Evolutionary conservation across 2,113 vertebrate genomes (phyloP).

Genomic region (Marmota flaviventris): DNA sequence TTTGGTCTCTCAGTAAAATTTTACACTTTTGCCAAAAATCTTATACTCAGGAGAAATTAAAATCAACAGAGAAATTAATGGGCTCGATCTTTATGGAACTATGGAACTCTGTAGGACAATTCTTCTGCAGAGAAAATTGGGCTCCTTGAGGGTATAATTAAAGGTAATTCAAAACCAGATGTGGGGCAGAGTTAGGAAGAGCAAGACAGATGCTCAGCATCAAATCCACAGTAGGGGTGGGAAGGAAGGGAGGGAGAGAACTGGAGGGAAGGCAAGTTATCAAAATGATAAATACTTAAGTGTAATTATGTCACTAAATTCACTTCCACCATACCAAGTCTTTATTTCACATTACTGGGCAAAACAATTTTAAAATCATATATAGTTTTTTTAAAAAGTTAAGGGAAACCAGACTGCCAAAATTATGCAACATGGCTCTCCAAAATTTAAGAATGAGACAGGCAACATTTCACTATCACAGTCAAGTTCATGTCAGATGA

Average conservation of each 20-base stretch:
- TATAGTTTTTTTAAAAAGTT: neutral
- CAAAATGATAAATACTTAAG: slow-evolving; percentile 37
- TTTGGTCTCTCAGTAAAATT: slow-evolving; percentile 12
- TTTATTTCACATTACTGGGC: slow-evolving; percentile 5
- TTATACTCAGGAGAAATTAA: slow-evolving; percentile 62
- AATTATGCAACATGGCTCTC: slow-evolving; percentile 38
- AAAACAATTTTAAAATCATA: slow-evolving; percentile 62
- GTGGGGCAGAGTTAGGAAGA: slow-evolving; percentile 10
- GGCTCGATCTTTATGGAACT: slow-evolving; percentile 15
- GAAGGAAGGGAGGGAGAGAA: neutral
- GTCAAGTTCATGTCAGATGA: slow-evolving; percentile 5
- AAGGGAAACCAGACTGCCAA: neutral
- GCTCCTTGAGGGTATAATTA: slow-evolving; percentile 59
- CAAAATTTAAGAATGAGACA: slow-evolving; percentile 47
- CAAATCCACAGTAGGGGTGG: neutral
- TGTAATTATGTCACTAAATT: slow-evolving; percentile 41
- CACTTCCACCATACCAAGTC: neutral
- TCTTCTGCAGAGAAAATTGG: slow-evolving; percentile 54
- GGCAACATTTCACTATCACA: slow-evolving; percentile 60
- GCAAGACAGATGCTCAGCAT: neutral
- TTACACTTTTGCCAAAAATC: slow-evolving; percentile 63
- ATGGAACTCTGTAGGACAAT: slow-evolving; percentile 38
- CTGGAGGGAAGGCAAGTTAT: neutral
- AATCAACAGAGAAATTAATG: slow-evolving; percentile 65
- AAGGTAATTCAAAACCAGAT: slow-evolving; percentile 69